Conservation (phyloP, 2,113 vertebrate genomes). For the human region DNA sequence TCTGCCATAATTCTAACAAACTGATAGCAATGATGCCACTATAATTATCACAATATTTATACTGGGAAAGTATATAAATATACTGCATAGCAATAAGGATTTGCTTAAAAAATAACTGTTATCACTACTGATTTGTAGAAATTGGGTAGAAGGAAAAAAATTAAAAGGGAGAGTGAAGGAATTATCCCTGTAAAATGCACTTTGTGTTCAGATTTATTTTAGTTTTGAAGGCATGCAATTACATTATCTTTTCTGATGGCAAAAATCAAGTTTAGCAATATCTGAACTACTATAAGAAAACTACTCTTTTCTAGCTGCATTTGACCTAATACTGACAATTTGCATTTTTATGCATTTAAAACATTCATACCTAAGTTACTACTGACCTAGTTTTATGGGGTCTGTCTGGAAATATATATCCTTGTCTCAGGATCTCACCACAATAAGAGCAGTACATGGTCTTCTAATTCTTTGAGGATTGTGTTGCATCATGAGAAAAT, state of each 20-base stretch:
- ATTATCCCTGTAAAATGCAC: constrained; percentile 24
- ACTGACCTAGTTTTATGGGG: constrained; percentile 20
- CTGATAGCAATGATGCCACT: background rate
- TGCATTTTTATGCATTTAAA: constrained; percentile 54
- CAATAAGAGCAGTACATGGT: background rate
- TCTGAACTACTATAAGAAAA: constrained; percentile 26
- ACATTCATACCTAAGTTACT: constrained; percentile 50
- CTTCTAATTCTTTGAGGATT: constrained; percentile 11
- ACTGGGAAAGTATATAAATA: constrained; percentile 27
- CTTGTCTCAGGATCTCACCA: background rate
- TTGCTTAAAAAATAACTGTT: constrained; percentile 1
- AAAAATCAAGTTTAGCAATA: constrained; percentile 37
- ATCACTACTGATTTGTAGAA: constrained; percentile 8
- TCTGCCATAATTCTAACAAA: constrained; percentile 24
- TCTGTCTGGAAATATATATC: constrained; percentile 6
- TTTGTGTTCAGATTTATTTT: constrained; percentile 55
- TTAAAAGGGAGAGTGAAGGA: background rate
- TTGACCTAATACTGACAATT: constrained; percentile 55
- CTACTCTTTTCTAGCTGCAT: background rate
- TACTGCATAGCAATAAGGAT: background rate
- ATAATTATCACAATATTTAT: constrained; percentile 24
- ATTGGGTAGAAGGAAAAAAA: background rate
- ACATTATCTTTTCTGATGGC: constrained; percentile 38
- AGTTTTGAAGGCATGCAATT: constrained; percentile 41
- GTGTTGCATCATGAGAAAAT: background rate